Base-by-base conservation (phyloP, 2,113 vertebrate species). In the Cyprichromis sp. region DNA sequence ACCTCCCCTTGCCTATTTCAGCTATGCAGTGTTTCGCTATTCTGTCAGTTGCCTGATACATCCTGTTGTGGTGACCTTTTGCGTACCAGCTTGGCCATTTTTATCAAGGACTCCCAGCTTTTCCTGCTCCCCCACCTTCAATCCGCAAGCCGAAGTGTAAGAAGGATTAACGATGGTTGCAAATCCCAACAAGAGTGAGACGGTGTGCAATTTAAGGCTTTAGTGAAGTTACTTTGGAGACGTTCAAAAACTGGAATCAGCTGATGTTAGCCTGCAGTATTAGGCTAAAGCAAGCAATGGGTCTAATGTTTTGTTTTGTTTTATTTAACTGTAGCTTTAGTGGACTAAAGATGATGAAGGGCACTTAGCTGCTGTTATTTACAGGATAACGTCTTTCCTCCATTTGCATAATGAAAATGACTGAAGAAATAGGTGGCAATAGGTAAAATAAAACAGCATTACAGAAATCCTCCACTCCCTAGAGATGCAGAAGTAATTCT, bases 381-480 rank as follows among this genome's bases (percentile, higher is more conserved):
- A 82, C 87, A 82, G 63, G 80, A 2, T 80, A 66, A 84, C 40
- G 59, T 85, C 52, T 78, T 82, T 85, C 73, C 4, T 0, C 8
- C 40, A 13, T 54, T 53, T 84, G 87, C 42, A 52, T 87, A 89
- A 85, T 91, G 82, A 85, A 89, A 87, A 83, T 29, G 57, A 87
- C 86, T 42, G 50, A 84, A 84, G 53, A 83, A 86, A 85, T 80
- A 1, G 9, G 71, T 76, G 71, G 36, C 29, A 63, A 36, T 40
- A 1, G 63, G 14, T 85, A 68, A 87, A 90, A 86, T 80, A 71
- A 78, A 76, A 52, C 88, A 55, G 42, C 31, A 47, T 19, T 50
- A 31, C 17, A 78, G 61, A 84, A 73, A 21, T 82, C 82, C 6
- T 63, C 19, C 17, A 52, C 38, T 24, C 29, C 52, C 26, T 57